phyloP scores from a whole-genome alignment of 1,140 invertebrate genomes.

The Aphelenchoides avenae region DNA sequence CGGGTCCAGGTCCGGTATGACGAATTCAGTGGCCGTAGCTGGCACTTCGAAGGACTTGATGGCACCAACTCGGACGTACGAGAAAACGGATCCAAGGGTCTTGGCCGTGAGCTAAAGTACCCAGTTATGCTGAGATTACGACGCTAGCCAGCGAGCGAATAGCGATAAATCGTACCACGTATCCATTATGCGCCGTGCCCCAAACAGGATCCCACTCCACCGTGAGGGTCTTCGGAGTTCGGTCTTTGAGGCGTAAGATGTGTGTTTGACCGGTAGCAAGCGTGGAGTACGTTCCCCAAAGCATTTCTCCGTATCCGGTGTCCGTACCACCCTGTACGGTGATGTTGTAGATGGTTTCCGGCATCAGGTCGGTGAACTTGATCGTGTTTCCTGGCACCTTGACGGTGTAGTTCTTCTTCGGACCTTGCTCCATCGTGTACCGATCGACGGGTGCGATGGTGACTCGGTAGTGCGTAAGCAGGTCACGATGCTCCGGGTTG shows the following conservation, averaged over 20 bases:
- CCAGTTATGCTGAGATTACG: slow-evolving; percentile 12
- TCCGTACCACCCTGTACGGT: slow-evolving; percentile 56
- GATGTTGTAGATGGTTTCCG: slow-evolving; percentile 59
- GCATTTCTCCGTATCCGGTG: slow-evolving; percentile 54
- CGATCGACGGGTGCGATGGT: slow-evolving; percentile 56
- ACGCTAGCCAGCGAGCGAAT: not conserved
- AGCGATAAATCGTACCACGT: slow-evolving; percentile 42
- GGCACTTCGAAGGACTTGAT: slow-evolving; percentile 53
- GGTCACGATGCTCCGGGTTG: slow-evolving; percentile 51
- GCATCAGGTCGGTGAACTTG: slow-evolving; percentile 48
- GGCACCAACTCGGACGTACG: slow-evolving; percentile 37
- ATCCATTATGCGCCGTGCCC: slow-evolving; percentile 53
- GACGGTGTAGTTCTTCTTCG: slow-evolving; percentile 55
- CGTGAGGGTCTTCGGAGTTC: slow-evolving; percentile 55
- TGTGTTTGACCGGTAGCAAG: slow-evolving; percentile 51
- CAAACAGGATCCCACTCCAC: slow-evolving; percentile 60
- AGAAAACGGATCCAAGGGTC: slow-evolving; percentile 50
- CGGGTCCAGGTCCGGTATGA: slow-evolving; percentile 52
- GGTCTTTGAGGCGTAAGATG: slow-evolving; percentile 52
- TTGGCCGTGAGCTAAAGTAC: slow-evolving; percentile 47
- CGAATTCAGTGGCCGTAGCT: slow-evolving; percentile 47
- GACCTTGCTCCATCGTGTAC: slow-evolving; percentile 40
- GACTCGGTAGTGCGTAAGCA: slow-evolving; percentile 57
- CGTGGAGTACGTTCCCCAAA: slow-evolving; percentile 58
- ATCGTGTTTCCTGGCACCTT: slow-evolving; percentile 55